Base-by-base conservation (phyloP, 2,888 invertebrate genomes). In the Apodemia hepburni region DNA sequence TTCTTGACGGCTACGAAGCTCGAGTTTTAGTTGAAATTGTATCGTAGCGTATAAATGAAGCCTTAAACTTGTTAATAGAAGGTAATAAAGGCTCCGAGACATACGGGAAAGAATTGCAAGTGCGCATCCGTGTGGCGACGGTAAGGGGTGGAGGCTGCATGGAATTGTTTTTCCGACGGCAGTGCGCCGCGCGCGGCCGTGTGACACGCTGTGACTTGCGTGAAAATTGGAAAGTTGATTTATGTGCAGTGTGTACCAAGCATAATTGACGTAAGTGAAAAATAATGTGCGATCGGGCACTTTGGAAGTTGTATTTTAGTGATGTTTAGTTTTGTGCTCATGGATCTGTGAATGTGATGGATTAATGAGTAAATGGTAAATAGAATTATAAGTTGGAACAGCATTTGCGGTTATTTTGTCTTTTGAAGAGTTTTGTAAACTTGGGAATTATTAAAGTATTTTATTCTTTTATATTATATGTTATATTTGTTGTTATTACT, bases 61-160 rank as follows among this genome's bases (percentile, higher is more conserved):
- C 64, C 59, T 63, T 67, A 70, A 72, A 70, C 70, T 69, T 70
- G 71, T 69, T 72, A 70, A 64, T 67, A 73, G 70, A 70, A 68
- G 61, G 61, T 62, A 70, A 73, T 71, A 70, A 71, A 68, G 66
- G 65, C 69, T 63, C 69, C 69, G 64, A 68, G 71, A 69, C 68
- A 69, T 68, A 78, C 74, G 75, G 68, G 73, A 76, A 75, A 76
- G 66, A 75, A 81, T 76, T 87, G 87, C 83, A 87, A 86, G 79
- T 83, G 86, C 86, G 87, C 87, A 87, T 84, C 80, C 74, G 74
- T 74, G 70, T 73, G 70, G 67, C 68, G 75, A 42, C 42, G 42
- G 42, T 42, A 42, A 68, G 77, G 79, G 81, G 84, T 75, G 82
- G 88, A 90, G 87, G 87, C 90, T 89, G 88, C 80, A 51, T 27